A percentile compares a stretch with the other conserved stretches of the same genome.
These are phyloP conservation scores for Todus mexicanus DNA, from an alignment of 2,797 vertebrate genomes.

Conservation along the genomic window DNA sequence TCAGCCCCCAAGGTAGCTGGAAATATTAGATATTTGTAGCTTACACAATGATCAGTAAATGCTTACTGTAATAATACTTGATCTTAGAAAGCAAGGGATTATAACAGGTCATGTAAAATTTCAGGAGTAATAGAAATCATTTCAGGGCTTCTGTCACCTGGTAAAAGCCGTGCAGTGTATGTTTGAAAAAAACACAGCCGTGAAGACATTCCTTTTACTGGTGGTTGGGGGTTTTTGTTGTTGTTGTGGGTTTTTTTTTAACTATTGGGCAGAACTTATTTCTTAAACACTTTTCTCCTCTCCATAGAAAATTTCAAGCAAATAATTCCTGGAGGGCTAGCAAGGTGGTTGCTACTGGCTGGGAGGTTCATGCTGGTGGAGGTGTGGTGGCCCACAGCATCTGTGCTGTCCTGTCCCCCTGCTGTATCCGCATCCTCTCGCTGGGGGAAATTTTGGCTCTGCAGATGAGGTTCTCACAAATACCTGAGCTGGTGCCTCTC, in stretches of 20 bases:
- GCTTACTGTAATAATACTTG: neutral
- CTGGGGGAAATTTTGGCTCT: accelerated
- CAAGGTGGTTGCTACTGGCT: neutral
- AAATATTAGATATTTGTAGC: neutral
- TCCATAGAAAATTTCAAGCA: neutral
- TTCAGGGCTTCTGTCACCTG: neutral
- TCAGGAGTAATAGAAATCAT: neutral
- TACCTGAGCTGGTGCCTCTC: neutral
- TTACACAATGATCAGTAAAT: neutral
- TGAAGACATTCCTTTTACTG: neutral
- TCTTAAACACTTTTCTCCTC: neutral
- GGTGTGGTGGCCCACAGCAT: neutral
- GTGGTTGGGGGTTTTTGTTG: too few relatives aligned
- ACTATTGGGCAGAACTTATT: neutral
- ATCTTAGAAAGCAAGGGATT: neutral
- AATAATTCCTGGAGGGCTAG: neutral
- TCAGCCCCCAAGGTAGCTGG: neutral
- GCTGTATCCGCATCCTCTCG: neutral
- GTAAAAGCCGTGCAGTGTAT: neutral
- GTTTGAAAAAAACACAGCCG: neutral
- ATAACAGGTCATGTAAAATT: neutral
- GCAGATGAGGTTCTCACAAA: neutral
- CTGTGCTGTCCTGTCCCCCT: neutral
- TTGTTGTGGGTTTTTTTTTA: neutral
- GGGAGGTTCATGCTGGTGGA: neutral